phyloP scores from a whole-genome alignment of 2,113 vertebrate genomes.

The Dasyprocta punctata region DNA sequence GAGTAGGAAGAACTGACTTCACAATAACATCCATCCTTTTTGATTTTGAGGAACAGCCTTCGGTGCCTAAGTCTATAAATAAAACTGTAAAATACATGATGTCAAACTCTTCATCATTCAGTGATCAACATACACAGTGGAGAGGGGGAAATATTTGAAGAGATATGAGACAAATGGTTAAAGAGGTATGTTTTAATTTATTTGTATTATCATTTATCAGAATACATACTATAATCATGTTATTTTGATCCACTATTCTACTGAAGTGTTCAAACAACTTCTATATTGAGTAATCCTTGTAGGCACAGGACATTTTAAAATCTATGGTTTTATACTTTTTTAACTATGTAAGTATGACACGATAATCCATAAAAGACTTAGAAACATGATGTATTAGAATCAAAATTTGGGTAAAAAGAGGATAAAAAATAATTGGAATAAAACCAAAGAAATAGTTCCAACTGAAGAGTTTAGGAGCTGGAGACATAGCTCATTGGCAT shows the following conservation, averaged over 20 bases:
- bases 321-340: background rate
- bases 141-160: background rate
- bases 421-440: background rate
- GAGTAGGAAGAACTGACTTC: background rate
- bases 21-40: background rate
- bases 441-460: background rate
- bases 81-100: background rate
- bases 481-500: no score
- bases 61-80: background rate
- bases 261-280: slow-evolving; percentile 18
- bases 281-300: background rate
- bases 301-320: background rate
- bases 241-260: slow-evolving; percentile 26
- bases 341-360: background rate
- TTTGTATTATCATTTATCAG: background rate
- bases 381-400: slow-evolving; percentile 2
- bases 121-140: background rate
- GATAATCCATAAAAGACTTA: slow-evolving; percentile 37
- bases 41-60: background rate
- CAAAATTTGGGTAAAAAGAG: background rate
- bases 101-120: background rate
- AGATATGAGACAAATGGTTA: background rate
- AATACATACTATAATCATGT: background rate
- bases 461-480: background rate
- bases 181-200: background rate